Evolutionary conservation across 1,140 invertebrate genomes (phyloP).

Genomic region (Saccostrea cuccullata): DNA sequence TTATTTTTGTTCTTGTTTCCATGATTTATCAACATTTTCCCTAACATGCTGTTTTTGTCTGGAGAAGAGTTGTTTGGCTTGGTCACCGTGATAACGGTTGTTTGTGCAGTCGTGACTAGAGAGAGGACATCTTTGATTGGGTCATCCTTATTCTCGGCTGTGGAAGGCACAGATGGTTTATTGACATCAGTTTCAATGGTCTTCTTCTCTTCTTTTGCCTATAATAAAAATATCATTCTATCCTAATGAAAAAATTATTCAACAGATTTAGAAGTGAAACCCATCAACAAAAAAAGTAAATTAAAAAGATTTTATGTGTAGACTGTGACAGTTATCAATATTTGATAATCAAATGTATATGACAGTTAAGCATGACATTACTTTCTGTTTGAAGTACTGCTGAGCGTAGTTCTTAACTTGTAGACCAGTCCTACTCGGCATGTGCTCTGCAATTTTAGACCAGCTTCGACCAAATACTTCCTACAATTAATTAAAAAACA

Average conservation of each 20-base stretch:
- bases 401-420: constrained; percentile 82
- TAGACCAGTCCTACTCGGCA: constrained; percentile 82
- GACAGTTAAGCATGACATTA: constrained; percentile 48
- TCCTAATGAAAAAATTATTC: no score
- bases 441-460: constrained; percentile 82
- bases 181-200: background rate
- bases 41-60: constrained; percentile 18
- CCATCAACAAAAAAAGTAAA: no score
- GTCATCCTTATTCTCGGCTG: background rate
- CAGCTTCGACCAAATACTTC: constrained; percentile 84
- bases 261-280: no score
- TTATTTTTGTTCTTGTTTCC: background rate
- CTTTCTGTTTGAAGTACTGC: constrained; percentile 77
- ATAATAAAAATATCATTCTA: background rate
- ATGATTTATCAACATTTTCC: background rate
- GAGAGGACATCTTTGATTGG: constrained; percentile 55
- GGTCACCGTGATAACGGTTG: constrained; percentile 58
- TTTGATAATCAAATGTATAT: no score
- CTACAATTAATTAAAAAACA: constrained; percentile 69
- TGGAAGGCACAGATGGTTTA: background rate
- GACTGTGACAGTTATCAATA: no score
- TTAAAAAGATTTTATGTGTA: no score
- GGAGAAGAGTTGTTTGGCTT: background rate
- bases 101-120: constrained; percentile 69
- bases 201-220: constrained; percentile 25